Conservation (phyloP, 2,797 vertebrate species). For the Tokudaia tokunoshimensis region DNA sequence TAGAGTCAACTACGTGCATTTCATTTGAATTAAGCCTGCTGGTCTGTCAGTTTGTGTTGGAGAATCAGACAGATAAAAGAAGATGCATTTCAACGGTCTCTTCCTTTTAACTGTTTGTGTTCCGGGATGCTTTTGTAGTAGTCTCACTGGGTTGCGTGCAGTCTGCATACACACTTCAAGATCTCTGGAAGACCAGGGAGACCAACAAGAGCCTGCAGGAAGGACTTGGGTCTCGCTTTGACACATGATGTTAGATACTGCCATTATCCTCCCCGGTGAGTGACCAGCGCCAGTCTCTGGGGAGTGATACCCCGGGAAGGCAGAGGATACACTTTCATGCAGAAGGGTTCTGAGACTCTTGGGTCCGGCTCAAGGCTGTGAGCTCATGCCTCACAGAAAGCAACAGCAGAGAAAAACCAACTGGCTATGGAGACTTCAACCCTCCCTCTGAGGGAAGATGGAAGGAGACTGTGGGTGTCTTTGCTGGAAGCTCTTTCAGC, state of each 20-base stretch:
- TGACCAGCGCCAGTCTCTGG: neutral
- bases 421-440: neutral
- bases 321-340: neutral
- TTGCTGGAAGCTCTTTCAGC: neutral
- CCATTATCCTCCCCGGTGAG: neutral
- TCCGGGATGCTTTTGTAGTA: neutral
- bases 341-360: neutral
- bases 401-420: neutral
- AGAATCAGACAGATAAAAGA: conserved; percentile 74
- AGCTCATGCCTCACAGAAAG: no score
- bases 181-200: neutral
- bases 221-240: neutral
- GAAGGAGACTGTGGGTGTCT: neutral
- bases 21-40: conserved; percentile 88
- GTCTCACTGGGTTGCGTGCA: neutral
- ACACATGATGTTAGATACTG: neutral
- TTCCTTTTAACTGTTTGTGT: conserved; percentile 68
- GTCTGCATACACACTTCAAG: neutral
- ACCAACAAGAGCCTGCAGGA: neutral
- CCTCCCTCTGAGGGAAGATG: neutral
- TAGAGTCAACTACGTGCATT: conserved; percentile 82
- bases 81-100: conserved; percentile 47
- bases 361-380: neutral
- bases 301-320: neutral
- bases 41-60: conserved; percentile 79